These are phyloP conservation scores for Andrena flavipes DNA, from an alignment of 2,888 invertebrate species.

Conservation along the genomic window DNA sequence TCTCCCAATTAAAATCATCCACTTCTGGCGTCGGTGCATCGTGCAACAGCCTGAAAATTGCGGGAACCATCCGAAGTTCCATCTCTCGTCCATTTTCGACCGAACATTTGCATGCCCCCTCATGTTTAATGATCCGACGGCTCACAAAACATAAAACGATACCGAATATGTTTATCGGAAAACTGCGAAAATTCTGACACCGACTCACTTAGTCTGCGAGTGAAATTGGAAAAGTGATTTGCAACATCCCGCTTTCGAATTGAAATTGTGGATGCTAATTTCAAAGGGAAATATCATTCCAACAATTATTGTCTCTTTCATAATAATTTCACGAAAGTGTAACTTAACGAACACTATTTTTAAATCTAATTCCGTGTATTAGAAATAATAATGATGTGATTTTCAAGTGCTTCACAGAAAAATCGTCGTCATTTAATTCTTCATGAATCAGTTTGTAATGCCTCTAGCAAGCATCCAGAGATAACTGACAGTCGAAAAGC, in stretches of 20 bases:
- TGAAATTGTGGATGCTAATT: background rate
- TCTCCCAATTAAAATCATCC: constrained; percentile 15
- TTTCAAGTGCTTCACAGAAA: too few species aligned
- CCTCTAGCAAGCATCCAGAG: background rate
- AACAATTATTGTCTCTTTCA: background rate
- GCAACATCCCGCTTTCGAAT: background rate
- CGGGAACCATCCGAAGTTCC: background rate
- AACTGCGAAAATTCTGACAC: background rate
- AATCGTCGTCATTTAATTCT: background rate
- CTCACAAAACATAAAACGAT: background rate
- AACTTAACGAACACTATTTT: background rate
- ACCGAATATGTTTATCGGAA: background rate
- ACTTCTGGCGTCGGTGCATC: too few species aligned
- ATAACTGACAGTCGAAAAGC: background rate
- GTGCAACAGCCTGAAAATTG: background rate
- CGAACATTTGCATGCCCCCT: background rate
- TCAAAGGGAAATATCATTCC: background rate
- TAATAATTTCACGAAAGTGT: background rate
- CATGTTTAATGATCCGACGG: background rate
- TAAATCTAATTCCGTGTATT: too few species aligned
- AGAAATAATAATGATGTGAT: background rate
- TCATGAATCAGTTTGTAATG: background rate
- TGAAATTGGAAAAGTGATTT: background rate
- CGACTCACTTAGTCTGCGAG: background rate
- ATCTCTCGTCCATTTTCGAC: background rate